Conservation (phyloP, 1,140 invertebrate species). For the Dendrolimus kikuchii region DNA sequence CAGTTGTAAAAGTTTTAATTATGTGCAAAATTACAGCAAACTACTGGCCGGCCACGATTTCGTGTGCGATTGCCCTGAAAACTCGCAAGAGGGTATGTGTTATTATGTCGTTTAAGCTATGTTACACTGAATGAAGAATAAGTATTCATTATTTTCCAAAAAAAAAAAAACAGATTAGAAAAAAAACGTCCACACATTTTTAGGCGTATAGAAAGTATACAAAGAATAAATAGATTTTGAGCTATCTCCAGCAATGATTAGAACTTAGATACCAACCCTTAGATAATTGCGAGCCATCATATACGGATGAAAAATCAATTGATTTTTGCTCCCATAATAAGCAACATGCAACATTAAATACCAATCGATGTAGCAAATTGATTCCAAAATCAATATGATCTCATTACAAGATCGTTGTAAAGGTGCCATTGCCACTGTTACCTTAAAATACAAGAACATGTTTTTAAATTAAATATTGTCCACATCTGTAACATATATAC, state of each 20-base stretch:
- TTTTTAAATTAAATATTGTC: background rate
- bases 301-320: conserved; percentile 65
- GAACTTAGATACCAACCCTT: conserved; percentile 25
- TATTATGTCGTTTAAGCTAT: no score
- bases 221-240: no score
- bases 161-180: no score
- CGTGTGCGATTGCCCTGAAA: no score
- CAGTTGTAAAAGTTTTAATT: no score
- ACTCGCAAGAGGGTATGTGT: no score
- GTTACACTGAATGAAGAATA: no score
- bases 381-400: conserved; percentile 41
- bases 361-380: conserved; percentile 56
- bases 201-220: no score
- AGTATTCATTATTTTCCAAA: no score
- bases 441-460: conserved; percentile 29
- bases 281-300: conserved; percentile 64
- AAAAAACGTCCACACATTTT: no score
- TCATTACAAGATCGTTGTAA: conserved; percentile 41
- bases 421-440: conserved; percentile 48
- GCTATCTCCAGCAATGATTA: background rate
- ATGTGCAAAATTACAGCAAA: no score
- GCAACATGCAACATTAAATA: conserved; percentile 65
- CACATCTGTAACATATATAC: background rate
- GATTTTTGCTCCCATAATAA: conserved; percentile 60
- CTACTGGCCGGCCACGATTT: no score